Evolutionary conservation across 1,140 invertebrate species (phyloP), one percentile per base, ranked within the genome.

Genomic region (Contarinia nasturtii): DNA sequence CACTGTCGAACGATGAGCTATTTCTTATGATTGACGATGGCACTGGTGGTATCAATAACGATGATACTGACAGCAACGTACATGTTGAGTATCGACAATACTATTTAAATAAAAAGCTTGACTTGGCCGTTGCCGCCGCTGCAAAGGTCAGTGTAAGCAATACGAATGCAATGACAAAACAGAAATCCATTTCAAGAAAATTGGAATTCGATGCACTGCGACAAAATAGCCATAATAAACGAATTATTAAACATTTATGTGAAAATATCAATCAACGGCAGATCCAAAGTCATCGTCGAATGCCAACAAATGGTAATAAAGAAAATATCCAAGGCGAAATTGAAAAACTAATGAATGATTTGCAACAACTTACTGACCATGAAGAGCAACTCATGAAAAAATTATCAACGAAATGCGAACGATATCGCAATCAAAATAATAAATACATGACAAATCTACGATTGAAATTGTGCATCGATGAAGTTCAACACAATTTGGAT

Each of bases 41-140:
- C 7, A 38, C 36, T 5, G 41, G 17, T 7, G n/a, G 27, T 27
- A 27, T 27, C 27, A 27, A 27, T 27, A 27, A 3, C 27, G 22
- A 44, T 12, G 22, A 44, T 5, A n/a, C 11, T 5, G 22, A 44
- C 17, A 17, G 20, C 22, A 17, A 19, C 12, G 43, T 44, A 22
- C 22, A 22, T 15, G 43, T 44, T 33, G 43, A 44, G 17, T 44
- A 44, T 44, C 11, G 43, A 44, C 43, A 44, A 33, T 44, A 44
- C 22, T 12, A n/a, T 33, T 21, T 44, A n/a, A 44, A 44, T 17
- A 12, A 44, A 44, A 44, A 44, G 22, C 11, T 33, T 33, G 22
- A 44, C 5, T 27, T 44, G 27, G 10, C 10, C 12, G 8, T 22
- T 22, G 18, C 21, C 3, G 18, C 21, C 3, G 43, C 12, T 33